phyloP scores from a whole-genome alignment of 2,113 vertebrate species.

The Galbula dea region DNA sequence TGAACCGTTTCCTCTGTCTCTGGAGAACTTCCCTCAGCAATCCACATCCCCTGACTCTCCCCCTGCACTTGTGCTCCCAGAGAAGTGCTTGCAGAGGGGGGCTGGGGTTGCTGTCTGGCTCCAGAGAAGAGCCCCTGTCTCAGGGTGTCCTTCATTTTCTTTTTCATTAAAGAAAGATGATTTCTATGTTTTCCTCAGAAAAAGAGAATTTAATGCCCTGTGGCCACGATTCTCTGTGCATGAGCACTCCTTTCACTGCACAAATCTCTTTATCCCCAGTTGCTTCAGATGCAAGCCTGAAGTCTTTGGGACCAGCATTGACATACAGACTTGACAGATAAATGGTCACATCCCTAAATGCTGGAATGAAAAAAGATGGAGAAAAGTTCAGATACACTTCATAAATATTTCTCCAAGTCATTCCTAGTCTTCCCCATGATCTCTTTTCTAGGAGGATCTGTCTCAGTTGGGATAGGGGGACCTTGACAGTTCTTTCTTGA shows the following conservation, averaged over 20 bases:
- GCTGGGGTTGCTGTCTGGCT: background rate
- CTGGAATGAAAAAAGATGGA: background rate
- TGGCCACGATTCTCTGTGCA: background rate
- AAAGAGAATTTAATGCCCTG: background rate
- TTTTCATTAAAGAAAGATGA: background rate
- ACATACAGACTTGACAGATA: background rate
- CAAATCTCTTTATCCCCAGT: background rate
- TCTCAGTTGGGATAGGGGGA: background rate
- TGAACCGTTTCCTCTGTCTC: background rate
- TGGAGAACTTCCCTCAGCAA: background rate
- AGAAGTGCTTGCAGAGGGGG: background rate
- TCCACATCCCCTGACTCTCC: fast-evolving
- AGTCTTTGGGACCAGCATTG: background rate
- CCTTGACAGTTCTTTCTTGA: background rate
- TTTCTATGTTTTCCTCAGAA: background rate
- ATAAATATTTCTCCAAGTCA: background rate
- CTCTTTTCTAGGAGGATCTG: background rate
- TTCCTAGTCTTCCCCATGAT: background rate
- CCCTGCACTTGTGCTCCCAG: background rate
- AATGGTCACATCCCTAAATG: background rate
- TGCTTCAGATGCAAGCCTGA: background rate
- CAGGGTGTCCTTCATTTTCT: background rate
- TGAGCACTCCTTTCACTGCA: background rate
- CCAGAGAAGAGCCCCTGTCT: background rate
- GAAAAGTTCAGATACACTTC: background rate